phyloP scores from a whole-genome alignment of 2,888 invertebrate species.

The Neocrepidodera transversa region DNA sequence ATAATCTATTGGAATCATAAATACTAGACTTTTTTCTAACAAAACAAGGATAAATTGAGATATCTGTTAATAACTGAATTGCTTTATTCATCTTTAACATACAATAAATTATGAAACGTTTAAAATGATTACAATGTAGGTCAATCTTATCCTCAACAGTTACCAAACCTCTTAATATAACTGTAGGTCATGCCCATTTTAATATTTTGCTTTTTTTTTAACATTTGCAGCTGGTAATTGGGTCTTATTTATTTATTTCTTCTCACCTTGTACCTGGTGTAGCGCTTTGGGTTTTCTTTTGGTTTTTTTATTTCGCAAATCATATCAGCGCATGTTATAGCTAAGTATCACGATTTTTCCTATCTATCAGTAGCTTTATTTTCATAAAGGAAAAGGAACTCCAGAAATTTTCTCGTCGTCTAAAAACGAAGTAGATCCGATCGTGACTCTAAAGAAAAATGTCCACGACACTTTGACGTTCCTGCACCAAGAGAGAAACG shows the following conservation, averaged over 20 bases:
- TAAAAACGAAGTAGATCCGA: slow-evolving; percentile 43
- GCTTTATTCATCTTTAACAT: no score
- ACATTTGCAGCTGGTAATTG: slow-evolving; percentile 25
- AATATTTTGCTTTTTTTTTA: slow-evolving; percentile 48
- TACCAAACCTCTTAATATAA: slow-evolving; percentile 32
- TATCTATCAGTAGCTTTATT: slow-evolving; percentile 45
- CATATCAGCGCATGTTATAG: slow-evolving; percentile 39
- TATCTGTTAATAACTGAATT: no score
- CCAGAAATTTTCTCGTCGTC: slow-evolving; percentile 47
- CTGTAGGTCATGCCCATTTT: slow-evolving; percentile 56
- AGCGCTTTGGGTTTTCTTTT: slow-evolving; percentile 36
- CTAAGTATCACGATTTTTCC: slow-evolving; percentile 33
- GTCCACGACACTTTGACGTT: slow-evolving; percentile 58
- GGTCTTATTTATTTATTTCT: slow-evolving; percentile 29
- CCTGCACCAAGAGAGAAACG: slow-evolving; percentile 59
- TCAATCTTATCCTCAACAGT: slow-evolving; percentile 22
- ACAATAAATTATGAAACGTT: no score
- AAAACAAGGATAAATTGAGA: no score
- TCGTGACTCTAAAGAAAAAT: slow-evolving; percentile 55
- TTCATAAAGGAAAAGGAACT: slow-evolving; percentile 49
- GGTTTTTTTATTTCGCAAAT: slow-evolving; percentile 40
- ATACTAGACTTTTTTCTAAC: no score
- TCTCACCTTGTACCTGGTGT: slow-evolving; percentile 34
- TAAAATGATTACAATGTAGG: no score
- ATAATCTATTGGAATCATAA: no score